Evolutionary conservation across 2,113 vertebrate genomes (phyloP).

Genomic region (Anseranas semipalmata): DNA sequence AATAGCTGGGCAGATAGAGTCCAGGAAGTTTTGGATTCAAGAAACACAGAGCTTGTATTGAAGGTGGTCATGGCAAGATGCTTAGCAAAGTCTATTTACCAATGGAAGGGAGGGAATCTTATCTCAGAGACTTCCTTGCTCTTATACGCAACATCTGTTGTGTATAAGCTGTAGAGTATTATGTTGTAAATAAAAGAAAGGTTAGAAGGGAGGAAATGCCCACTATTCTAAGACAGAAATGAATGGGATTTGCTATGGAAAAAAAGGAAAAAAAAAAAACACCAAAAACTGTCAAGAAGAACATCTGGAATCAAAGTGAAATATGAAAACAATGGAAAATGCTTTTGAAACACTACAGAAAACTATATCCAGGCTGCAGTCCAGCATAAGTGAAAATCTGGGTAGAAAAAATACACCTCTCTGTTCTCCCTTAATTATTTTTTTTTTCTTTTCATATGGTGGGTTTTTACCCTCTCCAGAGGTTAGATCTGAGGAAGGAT

Average conservation of each 20-base stretch:
- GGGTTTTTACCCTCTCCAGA: background rate
- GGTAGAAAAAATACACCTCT: background rate
- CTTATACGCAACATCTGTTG: background rate
- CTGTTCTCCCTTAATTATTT: background rate
- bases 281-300: background rate
- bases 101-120: background rate
- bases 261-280: background rate
- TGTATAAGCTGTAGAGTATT: background rate
- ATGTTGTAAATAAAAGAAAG: background rate
- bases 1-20: background rate
- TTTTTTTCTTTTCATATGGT: background rate
- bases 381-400: background rate
- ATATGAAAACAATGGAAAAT: constrained; percentile 46
- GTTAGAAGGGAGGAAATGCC: background rate
- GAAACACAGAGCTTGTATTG: background rate
- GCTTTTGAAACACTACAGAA: background rate
- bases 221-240: background rate
- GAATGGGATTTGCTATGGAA: background rate
- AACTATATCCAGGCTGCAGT: background rate
- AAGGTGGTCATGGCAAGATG: background rate
- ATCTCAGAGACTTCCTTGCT: background rate
- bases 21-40: background rate
- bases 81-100: background rate
- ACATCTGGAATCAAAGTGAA: constrained; percentile 40
- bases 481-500: background rate